Evolutionary conservation across 2,888 invertebrate species (phyloP).

Genomic region (Hypomecis punctinalis): DNA sequence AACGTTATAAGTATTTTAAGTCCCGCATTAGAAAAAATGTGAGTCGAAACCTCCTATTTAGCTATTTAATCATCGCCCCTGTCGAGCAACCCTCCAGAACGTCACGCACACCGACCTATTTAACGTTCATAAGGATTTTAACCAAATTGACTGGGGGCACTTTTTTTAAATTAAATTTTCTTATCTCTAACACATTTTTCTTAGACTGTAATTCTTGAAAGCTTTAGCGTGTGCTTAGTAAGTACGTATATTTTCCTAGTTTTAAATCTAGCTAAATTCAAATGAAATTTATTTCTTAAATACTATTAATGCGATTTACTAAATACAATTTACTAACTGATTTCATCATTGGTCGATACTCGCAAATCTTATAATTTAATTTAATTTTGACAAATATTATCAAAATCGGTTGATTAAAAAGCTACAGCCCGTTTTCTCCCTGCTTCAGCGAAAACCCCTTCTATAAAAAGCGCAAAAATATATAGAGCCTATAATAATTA

Average conservation of each 20-base stretch:
- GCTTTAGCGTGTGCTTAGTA: conserved; percentile 14
- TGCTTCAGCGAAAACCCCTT: too few species aligned
- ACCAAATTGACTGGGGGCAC: conserved; percentile 54
- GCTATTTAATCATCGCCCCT: conserved; percentile 33
- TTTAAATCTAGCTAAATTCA: too few species aligned
- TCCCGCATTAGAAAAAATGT: conserved; percentile 3
- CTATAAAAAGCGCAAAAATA: too few species aligned
- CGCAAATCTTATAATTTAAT: too few species aligned
- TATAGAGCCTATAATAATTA: too few species aligned
- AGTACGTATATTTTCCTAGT: neutral
- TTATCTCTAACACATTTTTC: conserved; percentile 56
- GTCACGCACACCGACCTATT: conserved; percentile 42
- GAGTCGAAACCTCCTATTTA: conserved; percentile 25
- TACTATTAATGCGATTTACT: too few species aligned
- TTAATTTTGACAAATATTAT: too few species aligned
- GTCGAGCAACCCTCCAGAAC: conserved; percentile 29
- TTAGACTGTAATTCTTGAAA: conserved; percentile 30
- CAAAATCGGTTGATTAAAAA: too few species aligned
- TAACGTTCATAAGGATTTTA: conserved; percentile 50
- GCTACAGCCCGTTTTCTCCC: too few species aligned
- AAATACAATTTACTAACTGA: too few species aligned
- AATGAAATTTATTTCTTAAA: too few species aligned
- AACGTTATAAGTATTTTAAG: neutral
- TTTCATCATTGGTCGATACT: too few species aligned
- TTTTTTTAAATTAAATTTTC: conserved; percentile 62